Evolutionary conservation across 2,113 vertebrate genomes (phyloP).

Genomic region (Elachura formosa): DNA sequence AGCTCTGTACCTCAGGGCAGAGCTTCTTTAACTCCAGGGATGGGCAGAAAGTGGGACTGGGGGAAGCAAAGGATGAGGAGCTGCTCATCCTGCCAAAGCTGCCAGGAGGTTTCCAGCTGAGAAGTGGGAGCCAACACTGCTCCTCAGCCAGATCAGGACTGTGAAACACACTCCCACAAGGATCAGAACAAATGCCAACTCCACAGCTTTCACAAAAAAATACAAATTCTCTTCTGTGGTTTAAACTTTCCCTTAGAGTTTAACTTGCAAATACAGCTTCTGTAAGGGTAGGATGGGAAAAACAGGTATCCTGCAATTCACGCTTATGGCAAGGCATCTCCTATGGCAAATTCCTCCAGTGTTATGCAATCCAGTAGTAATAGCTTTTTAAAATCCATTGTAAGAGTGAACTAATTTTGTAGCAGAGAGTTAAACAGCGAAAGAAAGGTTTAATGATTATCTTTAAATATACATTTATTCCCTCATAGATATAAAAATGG

Average conservation of each 20-base stretch:
- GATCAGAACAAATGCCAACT: neutral
- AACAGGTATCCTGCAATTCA: neutral
- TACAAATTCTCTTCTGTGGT: neutral
- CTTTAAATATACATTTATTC: neutral
- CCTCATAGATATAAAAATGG: neutral
- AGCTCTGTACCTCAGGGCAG: neutral
- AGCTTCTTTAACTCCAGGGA: neutral
- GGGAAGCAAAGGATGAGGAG: rapidly evolving
- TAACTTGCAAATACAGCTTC: neutral
- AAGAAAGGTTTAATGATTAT: neutral
- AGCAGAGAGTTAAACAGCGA: neutral
- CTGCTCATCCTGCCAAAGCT: no score
- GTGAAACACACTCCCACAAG: neutral
- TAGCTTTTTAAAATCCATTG: neutral
- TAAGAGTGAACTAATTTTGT: neutral
- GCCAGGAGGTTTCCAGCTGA: neutral
- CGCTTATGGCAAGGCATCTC: neutral
- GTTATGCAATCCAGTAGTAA: neutral
- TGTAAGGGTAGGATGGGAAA: neutral
- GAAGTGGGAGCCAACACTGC: neutral
- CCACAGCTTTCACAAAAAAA: neutral
- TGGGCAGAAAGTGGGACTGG: neutral
- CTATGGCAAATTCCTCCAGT: neutral
- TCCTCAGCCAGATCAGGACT: neutral
- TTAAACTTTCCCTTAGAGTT: neutral